phyloP scores from a whole-genome alignment of 2,888 invertebrate species.

The Hirtodrosophila alboralis region DNA sequence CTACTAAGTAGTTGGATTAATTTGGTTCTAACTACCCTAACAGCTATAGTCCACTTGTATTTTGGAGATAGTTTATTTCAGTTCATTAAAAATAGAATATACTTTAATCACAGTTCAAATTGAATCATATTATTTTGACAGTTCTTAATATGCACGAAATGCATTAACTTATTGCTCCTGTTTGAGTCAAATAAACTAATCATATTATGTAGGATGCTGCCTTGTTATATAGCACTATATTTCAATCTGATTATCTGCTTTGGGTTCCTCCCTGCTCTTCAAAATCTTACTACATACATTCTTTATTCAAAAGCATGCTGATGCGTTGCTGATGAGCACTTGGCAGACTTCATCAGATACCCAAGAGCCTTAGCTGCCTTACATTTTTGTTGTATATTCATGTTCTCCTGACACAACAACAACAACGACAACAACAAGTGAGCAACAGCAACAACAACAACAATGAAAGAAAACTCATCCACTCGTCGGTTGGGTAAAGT shows the following conservation, averaged over 20 bases:
- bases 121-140: too few relatives aligned
- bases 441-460: slow-evolving; percentile 29
- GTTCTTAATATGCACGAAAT: not conserved
- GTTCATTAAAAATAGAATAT: too few relatives aligned
- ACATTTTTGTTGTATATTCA: slow-evolving; percentile 14
- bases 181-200: not conserved
- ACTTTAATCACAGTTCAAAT: too few relatives aligned
- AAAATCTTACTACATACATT: not conserved
- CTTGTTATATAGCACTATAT: slow-evolving; percentile 19
- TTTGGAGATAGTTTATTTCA: too few relatives aligned
- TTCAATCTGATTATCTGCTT: slow-evolving; percentile 28
- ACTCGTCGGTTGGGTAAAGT: slow-evolving; percentile 68
- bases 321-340: slow-evolving; percentile 61
- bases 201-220: slow-evolving; percentile 47
- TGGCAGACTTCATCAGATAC: slow-evolving; percentile 62
- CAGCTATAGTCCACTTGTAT: too few relatives aligned
- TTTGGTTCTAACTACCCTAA: too few relatives aligned
- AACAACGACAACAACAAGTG: slow-evolving; percentile 18
- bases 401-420: slow-evolving; percentile 28
- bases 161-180: not conserved
- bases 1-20: too few relatives aligned
- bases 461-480: slow-evolving; percentile 55
- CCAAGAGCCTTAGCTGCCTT: slow-evolving; percentile 29
- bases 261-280: not conserved
- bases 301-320: slow-evolving; percentile 8